These are phyloP conservation scores for Menidia beryllina DNA, from an alignment of 2,113 vertebrate species.

Conservation along the genomic window DNA sequence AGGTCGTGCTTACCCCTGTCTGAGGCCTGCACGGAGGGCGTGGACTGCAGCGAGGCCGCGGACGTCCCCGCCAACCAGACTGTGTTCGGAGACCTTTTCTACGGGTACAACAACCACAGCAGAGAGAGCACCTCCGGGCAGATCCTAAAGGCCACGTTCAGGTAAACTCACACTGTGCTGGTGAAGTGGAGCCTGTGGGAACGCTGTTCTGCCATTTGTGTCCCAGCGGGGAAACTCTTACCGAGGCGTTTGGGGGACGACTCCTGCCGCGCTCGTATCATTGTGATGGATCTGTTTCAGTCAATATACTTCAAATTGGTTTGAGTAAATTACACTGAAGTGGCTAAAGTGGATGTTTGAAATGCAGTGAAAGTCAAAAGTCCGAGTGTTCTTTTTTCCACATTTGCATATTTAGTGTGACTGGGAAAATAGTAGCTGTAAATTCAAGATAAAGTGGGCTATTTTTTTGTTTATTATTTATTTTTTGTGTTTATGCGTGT, in stretches of 20 bases:
- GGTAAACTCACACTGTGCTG: slow-evolving; percentile 77
- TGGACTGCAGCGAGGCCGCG: slow-evolving; percentile 88
- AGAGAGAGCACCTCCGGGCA: slow-evolving; percentile 90
- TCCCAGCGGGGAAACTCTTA: slow-evolving; percentile 28
- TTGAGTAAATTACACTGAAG: neutral
- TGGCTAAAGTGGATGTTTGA: neutral
- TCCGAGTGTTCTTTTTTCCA: too few relatives aligned
- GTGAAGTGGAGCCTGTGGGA: slow-evolving; percentile 33
- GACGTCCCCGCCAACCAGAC: slow-evolving; percentile 97
- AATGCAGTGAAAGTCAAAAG: neutral
- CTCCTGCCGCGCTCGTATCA: slow-evolving; percentile 6
- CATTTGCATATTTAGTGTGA: too few relatives aligned
- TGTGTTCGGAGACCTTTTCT: slow-evolving; percentile 95
- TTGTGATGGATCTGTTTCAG: slow-evolving; percentile 1
- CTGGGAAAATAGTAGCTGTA: too few relatives aligned
- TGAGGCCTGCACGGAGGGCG: slow-evolving; percentile 87
- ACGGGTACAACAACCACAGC: slow-evolving; percentile 96
- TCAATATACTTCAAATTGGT: neutral
- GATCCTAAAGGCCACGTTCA: slow-evolving; percentile 95
- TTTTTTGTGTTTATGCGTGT: too few relatives aligned
- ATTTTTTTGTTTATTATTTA: too few relatives aligned
- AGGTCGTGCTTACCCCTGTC: slow-evolving; percentile 92
- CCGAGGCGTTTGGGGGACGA: slow-evolving; percentile 3
- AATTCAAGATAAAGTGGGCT: too few relatives aligned
- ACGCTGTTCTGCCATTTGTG: slow-evolving; percentile 32